Conservation (phyloP, 2,113 vertebrate species). For the Apodemus sylvaticus region DNA sequence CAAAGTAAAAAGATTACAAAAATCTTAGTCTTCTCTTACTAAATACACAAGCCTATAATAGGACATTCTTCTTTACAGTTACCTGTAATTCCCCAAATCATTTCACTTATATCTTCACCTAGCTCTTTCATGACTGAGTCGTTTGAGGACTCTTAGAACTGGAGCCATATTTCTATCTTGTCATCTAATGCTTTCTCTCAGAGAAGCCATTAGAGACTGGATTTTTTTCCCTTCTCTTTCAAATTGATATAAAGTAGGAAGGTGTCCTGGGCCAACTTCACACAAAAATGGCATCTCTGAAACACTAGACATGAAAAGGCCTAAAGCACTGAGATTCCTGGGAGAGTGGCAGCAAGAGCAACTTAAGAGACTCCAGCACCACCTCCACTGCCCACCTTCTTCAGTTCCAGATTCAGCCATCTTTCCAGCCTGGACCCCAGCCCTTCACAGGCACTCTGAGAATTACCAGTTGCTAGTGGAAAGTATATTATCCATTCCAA, state of each 20-base stretch:
- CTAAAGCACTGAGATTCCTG: not conserved
- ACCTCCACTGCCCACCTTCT: fast-evolving
- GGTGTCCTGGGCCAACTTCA: too few relatives aligned
- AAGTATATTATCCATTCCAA: not conserved
- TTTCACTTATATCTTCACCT: not conserved
- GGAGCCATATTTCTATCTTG: not conserved
- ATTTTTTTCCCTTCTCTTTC: too few relatives aligned
- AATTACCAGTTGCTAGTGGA: not conserved
- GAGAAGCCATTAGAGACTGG: not conserved
- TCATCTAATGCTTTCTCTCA: fast-evolving
- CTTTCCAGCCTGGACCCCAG: too few relatives aligned
- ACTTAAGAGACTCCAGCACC: fast-evolving
- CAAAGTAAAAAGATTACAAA: not conserved
- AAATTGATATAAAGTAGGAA: not conserved
- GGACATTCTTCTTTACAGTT: fast-evolving
- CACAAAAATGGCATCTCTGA: not conserved
- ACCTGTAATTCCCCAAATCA: not conserved
- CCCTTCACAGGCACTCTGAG: not conserved
- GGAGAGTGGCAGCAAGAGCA: fast-evolving
- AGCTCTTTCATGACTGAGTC: not conserved
- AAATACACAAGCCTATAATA: not conserved
- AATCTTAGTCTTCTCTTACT: too few relatives aligned
- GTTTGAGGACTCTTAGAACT: not conserved
- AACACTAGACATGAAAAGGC: fast-evolving
- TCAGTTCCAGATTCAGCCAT: not conserved